These are phyloP conservation scores for Drosophila teissieri DNA, from an alignment of 1,140 invertebrate genomes.

Conservation along the genomic window DNA sequence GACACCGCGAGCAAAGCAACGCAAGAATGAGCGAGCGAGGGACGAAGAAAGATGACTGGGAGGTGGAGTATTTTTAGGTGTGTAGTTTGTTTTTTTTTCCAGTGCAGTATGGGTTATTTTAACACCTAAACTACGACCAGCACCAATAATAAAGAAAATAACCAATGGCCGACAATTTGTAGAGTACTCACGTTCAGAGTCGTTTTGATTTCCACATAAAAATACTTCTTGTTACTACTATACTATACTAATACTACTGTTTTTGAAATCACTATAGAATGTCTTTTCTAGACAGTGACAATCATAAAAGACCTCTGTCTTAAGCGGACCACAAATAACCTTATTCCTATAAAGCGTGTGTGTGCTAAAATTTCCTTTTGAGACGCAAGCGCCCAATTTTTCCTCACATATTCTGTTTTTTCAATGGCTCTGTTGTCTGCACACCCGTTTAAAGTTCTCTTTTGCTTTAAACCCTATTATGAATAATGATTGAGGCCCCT, in stretches of 20 bases:
- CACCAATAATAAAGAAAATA: slow-evolving; percentile 18
- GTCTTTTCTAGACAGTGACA: no score
- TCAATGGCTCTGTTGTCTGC: neutral
- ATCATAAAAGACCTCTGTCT: no score
- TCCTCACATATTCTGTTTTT: no score
- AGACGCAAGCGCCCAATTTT: neutral
- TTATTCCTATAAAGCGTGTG: slow-evolving; percentile 41
- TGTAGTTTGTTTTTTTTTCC: slow-evolving; percentile 10
- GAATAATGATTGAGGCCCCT: neutral
- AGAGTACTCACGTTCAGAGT: slow-evolving; percentile 2
- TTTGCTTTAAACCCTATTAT: neutral
- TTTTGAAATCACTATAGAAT: no score
- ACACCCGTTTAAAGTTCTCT: neutral
- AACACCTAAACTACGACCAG: slow-evolving; percentile 38
- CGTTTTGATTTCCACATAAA: neutral
- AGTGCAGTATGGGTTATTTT: slow-evolving; percentile 27
- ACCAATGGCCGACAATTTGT: slow-evolving; percentile 9
- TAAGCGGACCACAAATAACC: slow-evolving; percentile 25
- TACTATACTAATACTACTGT: no score
- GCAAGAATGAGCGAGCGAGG: slow-evolving; percentile 35
- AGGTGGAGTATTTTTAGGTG: neutral
- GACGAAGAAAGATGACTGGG: slow-evolving; percentile 3
- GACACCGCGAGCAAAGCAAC: slow-evolving; percentile 73
- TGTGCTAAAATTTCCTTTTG: slow-evolving; percentile 3
- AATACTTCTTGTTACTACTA: no score